A percentile compares a stretch with the other conserved stretches of the same genome.
Conservation (phyloP, 2,797 vertebrate species). For the Clarias fuscus region DNA sequence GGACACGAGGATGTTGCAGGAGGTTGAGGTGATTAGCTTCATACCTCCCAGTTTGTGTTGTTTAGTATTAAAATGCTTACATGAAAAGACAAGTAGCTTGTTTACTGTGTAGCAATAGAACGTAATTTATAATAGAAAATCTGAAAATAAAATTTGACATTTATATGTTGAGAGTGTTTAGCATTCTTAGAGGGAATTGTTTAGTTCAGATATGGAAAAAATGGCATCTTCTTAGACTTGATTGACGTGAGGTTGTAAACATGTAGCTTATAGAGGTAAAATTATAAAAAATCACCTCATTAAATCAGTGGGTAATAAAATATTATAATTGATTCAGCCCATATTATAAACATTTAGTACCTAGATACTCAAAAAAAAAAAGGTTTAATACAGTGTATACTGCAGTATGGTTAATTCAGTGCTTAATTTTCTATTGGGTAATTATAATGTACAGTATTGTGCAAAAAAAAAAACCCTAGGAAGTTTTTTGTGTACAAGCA, state of each 20-base stretch:
- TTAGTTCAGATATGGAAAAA: background rate
- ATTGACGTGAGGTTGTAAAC: background rate
- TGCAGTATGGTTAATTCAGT: background rate
- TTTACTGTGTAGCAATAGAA: background rate
- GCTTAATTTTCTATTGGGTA: background rate
- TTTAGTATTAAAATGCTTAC: background rate
- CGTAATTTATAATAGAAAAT: background rate
- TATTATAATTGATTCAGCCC: background rate
- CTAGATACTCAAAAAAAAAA: background rate
- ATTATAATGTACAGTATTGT: too few relatives aligned
- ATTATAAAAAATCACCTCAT: background rate
- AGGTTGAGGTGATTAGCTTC: too few relatives aligned
- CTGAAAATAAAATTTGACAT: background rate
- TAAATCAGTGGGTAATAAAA: background rate
- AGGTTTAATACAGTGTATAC: background rate
- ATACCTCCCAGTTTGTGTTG: too few relatives aligned
- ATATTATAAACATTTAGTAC: background rate
- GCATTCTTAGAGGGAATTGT: background rate
- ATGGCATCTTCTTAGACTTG: background rate
- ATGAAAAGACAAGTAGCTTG: background rate
- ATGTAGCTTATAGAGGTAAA: background rate
- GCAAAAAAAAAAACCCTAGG: too few relatives aligned
- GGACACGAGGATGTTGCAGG: background rate
- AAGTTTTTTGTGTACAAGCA: too few relatives aligned
- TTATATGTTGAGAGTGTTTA: background rate